These are phyloP conservation scores for Silvanus unidentatus DNA, from an alignment of 2,888 invertebrate species.

Conservation along the genomic window DNA sequence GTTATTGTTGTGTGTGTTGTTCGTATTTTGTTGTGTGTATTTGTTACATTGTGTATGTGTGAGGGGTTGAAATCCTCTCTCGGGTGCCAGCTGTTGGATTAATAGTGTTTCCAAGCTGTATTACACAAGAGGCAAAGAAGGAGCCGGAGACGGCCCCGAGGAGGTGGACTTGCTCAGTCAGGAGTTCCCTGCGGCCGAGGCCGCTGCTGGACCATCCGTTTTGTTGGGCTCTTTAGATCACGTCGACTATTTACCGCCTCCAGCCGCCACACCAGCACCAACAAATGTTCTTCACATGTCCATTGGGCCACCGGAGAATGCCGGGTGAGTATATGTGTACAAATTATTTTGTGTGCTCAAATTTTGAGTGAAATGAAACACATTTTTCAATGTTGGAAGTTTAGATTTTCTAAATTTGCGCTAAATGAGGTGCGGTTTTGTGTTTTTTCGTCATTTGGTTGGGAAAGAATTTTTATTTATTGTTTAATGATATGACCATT, in stretches of 20 bases:
- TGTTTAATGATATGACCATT: too few relatives aligned
- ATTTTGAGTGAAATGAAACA: too few relatives aligned
- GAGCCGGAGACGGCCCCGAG: slow-evolving; percentile 33
- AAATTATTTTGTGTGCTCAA: slow-evolving; percentile 1
- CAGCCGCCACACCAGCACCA: slow-evolving; percentile 35
- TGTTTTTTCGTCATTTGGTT: too few relatives aligned
- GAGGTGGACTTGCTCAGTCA: slow-evolving; percentile 35
- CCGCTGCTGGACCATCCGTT: slow-evolving; percentile 27
- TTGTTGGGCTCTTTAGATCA: slow-evolving; percentile 35
- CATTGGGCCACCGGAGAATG: slow-evolving; percentile 37
- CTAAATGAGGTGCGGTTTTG: too few relatives aligned
- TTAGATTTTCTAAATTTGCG: too few relatives aligned
- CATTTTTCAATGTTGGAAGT: too few relatives aligned
- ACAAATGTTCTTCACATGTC: slow-evolving; percentile 34
- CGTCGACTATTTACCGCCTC: slow-evolving; percentile 37
- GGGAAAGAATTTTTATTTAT: too few relatives aligned
- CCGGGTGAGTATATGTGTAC: slow-evolving; percentile 37
- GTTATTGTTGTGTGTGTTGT: too few relatives aligned
- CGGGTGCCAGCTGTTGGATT: slow-evolving; percentile 1
- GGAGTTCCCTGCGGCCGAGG: slow-evolving; percentile 32
- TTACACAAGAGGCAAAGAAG: slow-evolving; percentile 37
- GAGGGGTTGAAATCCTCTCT: neutral
- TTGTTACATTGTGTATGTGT: neutral
- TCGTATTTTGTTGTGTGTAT: too few relatives aligned
- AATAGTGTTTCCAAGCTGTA: slow-evolving; percentile 32